Percentiles rank a stretch among this genome's conserved stretches.
Evolutionary conservation across 2,888 invertebrate species (phyloP).

Genomic region (Galeruca laticollis): DNA sequence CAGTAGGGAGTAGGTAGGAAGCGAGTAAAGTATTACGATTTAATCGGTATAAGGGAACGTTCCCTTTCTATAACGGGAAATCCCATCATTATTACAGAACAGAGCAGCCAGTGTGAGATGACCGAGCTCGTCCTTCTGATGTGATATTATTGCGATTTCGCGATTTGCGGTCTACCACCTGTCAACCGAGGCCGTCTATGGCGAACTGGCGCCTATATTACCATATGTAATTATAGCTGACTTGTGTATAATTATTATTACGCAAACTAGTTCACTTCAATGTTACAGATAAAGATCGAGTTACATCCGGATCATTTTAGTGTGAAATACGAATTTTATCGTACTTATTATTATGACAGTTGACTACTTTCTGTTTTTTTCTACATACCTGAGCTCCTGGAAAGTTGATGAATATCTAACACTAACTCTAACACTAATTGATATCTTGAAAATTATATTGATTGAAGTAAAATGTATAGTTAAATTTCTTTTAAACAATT

Average conservation of each 20-base stretch:
- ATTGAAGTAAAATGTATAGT: too few species aligned
- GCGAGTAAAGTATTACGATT: too few species aligned
- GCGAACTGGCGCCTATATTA: conserved; percentile 52
- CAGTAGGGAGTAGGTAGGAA: too few species aligned
- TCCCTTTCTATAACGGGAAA: too few species aligned
- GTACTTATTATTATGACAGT: conserved; percentile 7
- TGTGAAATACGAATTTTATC: conserved; percentile 19
- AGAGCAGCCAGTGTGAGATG: background rate
- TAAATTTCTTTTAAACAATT: too few species aligned
- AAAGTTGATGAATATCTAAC: background rate
- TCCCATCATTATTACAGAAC: background rate
- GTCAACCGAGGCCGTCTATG: conserved; percentile 43
- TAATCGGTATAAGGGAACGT: too few species aligned
- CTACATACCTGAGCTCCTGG: background rate
- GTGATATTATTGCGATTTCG: conserved; percentile 28
- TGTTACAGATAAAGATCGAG: conserved; percentile 31
- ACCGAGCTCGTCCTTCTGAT: conserved; percentile 17
- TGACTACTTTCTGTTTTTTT: background rate
- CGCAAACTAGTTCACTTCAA: conserved; percentile 44
- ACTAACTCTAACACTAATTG: too few species aligned
- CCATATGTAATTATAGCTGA: conserved; percentile 50
- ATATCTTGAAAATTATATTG: too few species aligned
- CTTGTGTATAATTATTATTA: conserved; percentile 46
- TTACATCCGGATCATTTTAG: conserved; percentile 43
- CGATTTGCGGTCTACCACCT: conserved; percentile 48